Percentiles rank a stretch among this genome's conserved stretches.
These are phyloP conservation scores for Sialis fuliginosa DNA, from an alignment of 2,888 invertebrate species.

Conservation along the genomic window DNA sequence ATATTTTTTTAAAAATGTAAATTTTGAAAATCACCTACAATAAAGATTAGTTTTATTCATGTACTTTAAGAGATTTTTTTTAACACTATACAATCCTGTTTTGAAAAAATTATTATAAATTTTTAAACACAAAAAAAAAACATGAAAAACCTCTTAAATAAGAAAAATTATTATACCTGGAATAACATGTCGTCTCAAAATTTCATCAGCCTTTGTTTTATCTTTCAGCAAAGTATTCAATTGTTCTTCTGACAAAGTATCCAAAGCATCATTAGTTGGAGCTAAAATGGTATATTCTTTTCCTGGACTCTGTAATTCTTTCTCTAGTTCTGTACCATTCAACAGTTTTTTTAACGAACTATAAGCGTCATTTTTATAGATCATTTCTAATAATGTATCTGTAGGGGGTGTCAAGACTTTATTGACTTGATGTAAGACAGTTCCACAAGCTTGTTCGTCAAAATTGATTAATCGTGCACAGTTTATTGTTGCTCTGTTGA, in stretches of 20 bases:
- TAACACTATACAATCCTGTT: too few species aligned
- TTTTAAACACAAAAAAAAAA: too few species aligned
- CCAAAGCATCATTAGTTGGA: slow-evolving; percentile 36
- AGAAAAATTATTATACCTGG: slow-evolving; percentile 20
- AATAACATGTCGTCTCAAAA: slow-evolving; percentile 33
- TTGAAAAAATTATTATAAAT: too few species aligned
- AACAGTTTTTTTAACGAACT: slow-evolving; percentile 25
- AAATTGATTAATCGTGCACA: slow-evolving; percentile 42
- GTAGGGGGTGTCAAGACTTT: slow-evolving; percentile 34
- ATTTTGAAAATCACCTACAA: too few species aligned
- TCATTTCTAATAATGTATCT: slow-evolving; percentile 28
- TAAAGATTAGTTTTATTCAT: too few species aligned
- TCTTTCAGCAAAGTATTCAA: slow-evolving; percentile 27
- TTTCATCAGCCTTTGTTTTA: slow-evolving; percentile 26
- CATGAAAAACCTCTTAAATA: too few species aligned
- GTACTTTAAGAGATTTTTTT: background rate
- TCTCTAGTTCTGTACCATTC: slow-evolving; percentile 29
- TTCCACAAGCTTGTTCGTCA: slow-evolving; percentile 48
- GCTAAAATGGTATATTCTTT: slow-evolving; percentile 36
- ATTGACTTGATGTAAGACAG: slow-evolving; percentile 45
- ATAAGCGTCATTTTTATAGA: slow-evolving; percentile 26
- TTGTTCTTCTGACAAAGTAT: slow-evolving; percentile 26
- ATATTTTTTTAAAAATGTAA: too few species aligned
- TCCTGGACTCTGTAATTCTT: slow-evolving; percentile 24
- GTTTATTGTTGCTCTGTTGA: slow-evolving; percentile 44